Percentiles rank a stretch among this genome's conserved stretches.
Conservation (phyloP, 2,888 invertebrate species). For the Torymus aiolomorphi region DNA sequence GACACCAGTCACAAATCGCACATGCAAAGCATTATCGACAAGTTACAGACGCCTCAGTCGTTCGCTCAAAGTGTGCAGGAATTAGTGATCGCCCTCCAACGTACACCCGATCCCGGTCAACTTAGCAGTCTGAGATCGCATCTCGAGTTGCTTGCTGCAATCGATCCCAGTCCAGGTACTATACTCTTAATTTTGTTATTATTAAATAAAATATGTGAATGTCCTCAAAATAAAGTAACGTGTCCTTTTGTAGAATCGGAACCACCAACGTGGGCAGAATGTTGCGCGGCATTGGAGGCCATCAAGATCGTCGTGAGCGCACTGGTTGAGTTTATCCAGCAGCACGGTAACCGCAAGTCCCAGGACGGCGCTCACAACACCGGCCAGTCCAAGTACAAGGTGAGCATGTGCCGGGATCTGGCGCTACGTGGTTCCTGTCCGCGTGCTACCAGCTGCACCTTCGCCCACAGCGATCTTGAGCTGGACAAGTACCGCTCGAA, state of each 20-base stretch:
- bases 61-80: constrained; percentile 95
- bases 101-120: constrained; percentile 90
- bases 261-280: constrained; percentile 81
- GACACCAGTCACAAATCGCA: constrained; percentile 97
- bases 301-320: constrained; percentile 85
- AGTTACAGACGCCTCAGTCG: constrained; percentile 94
- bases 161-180: constrained; percentile 89
- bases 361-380: constrained; percentile 78
- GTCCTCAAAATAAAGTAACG: neutral
- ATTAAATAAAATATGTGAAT: too few species aligned
- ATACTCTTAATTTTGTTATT: too few species aligned
- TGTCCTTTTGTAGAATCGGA: constrained; percentile 77
- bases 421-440: constrained; percentile 89
- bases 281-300: constrained; percentile 82
- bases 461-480: constrained; percentile 94
- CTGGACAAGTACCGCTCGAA: constrained; percentile 88
- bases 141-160: constrained; percentile 89
- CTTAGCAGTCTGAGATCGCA: constrained; percentile 86
- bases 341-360: constrained; percentile 83
- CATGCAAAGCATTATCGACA: constrained; percentile 96
- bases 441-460: constrained; percentile 90
- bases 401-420: constrained; percentile 92
- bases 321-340: constrained; percentile 86
- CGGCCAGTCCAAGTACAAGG: constrained; percentile 88
- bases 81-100: constrained; percentile 90